phyloP scores from a whole-genome alignment of 2,113 vertebrate genomes.

The Mustelus asterias region DNA sequence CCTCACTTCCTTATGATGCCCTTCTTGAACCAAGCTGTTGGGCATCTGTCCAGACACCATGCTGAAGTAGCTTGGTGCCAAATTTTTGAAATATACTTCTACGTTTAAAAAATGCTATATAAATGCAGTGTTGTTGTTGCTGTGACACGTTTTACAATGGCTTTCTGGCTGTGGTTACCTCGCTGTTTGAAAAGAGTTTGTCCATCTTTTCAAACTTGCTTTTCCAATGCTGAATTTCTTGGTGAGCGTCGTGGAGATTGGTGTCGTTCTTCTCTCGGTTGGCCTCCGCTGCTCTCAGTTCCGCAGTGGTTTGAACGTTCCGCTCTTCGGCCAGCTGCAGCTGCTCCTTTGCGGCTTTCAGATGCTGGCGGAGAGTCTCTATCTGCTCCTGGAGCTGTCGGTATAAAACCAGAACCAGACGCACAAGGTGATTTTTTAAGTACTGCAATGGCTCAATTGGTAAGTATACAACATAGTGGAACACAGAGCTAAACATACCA shows the following conservation, averaged over 20 bases:
- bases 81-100: not conserved
- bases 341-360: not conserved
- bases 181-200: not conserved
- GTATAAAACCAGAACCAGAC: not conserved
- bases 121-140: not conserved
- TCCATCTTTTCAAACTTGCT: slow-evolving; percentile 3
- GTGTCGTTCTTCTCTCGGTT: not conserved
- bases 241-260: not conserved
- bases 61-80: not conserved
- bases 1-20: not conserved
- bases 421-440: not conserved
- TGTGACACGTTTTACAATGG: not conserved
- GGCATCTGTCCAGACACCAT: not conserved
- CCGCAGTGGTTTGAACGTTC: not conserved
- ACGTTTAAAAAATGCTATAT: not conserved
- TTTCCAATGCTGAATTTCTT: slow-evolving; percentile 22
- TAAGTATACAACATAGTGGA: not conserved
- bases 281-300: not conserved
- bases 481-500: not conserved
- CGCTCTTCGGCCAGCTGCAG: not conserved
- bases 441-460: not conserved
- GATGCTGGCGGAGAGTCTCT: not conserved
- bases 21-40: not conserved
- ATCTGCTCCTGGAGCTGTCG: not conserved
- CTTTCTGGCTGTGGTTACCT: not conserved